phyloP scores from a whole-genome alignment of 2,113 vertebrate species.

The Redunca redunca region DNA sequence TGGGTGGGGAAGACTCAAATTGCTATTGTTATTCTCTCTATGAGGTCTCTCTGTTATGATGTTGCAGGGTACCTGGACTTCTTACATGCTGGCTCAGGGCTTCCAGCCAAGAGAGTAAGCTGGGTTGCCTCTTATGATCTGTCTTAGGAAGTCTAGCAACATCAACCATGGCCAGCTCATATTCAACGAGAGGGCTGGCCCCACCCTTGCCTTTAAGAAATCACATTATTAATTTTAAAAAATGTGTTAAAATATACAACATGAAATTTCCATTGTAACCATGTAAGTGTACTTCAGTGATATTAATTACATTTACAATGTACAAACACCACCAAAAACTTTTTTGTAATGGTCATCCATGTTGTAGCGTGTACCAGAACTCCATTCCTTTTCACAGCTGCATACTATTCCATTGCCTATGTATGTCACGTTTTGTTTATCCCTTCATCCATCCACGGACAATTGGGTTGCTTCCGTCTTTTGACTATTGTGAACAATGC shows the following conservation, averaged over 20 bases:
- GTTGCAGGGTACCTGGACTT: neutral
- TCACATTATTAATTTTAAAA: neutral
- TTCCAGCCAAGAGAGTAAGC: neutral
- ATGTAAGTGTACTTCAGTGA: neutral
- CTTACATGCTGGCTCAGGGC: neutral
- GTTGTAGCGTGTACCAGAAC: rapidly evolving
- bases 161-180: neutral
- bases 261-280: neutral
- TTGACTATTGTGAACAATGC: too few relatives aligned
- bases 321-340: neutral
- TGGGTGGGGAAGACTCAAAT: too few relatives aligned
- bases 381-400: neutral
- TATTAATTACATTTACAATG: neutral
- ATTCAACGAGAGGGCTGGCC: neutral
- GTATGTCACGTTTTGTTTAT: rapidly evolving
- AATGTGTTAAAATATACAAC: neutral
- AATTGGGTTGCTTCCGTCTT: neutral
- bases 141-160: neutral
- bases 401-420: neutral
- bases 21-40: neutral
- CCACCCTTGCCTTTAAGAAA: neutral
- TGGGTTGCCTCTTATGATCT: neutral
- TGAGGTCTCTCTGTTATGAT: too few relatives aligned
- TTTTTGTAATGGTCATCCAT: neutral
- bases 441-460: neutral